Conservation (phyloP, 2,888 invertebrate genomes). For the Lagria hirta region DNA sequence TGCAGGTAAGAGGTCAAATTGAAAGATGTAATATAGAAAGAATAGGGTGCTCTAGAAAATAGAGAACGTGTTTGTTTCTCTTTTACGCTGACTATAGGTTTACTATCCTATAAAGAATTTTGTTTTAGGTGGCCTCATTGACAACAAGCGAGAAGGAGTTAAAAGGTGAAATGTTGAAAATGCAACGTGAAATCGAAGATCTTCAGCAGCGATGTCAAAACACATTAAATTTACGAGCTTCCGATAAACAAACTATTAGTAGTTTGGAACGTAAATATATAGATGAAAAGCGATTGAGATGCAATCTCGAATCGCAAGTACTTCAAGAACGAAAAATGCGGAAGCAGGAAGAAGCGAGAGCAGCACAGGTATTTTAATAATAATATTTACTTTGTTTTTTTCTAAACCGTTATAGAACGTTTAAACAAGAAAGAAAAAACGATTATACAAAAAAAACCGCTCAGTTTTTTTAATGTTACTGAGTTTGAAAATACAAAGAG, state of each 20-base stretch:
- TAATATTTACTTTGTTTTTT: too few species aligned
- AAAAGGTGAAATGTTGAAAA: slow-evolving; percentile 71
- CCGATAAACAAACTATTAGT: slow-evolving; percentile 76
- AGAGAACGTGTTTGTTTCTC: slow-evolving; percentile 1
- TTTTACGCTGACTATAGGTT: not conserved
- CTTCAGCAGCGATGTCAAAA: slow-evolving; percentile 81
- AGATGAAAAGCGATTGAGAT: slow-evolving; percentile 81
- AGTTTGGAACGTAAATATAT: slow-evolving; percentile 78
- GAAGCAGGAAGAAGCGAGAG: slow-evolving; percentile 57
- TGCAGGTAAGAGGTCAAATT: slow-evolving; percentile 60
- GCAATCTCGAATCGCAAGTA: slow-evolving; percentile 72
- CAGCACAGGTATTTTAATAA: slow-evolving; percentile 51
- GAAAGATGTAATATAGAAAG: too few species aligned
- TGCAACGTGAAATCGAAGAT: slow-evolving; percentile 85
- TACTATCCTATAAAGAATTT: not conserved
- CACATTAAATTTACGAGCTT: slow-evolving; percentile 69
- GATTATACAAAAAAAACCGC: too few species aligned
- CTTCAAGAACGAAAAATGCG: slow-evolving; percentile 72
- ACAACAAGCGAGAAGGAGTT: slow-evolving; percentile 68
- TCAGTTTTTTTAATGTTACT: too few species aligned
- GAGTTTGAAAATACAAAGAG: too few species aligned
- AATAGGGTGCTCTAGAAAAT: too few species aligned
- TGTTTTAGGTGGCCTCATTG: slow-evolving; percentile 60
- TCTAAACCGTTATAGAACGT: too few species aligned
- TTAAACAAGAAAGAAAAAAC: too few species aligned